Percentiles rank a stretch among this genome's conserved stretches.
Conservation (phyloP, 1,140 invertebrate species). For the Babylonia areolata region DNA sequence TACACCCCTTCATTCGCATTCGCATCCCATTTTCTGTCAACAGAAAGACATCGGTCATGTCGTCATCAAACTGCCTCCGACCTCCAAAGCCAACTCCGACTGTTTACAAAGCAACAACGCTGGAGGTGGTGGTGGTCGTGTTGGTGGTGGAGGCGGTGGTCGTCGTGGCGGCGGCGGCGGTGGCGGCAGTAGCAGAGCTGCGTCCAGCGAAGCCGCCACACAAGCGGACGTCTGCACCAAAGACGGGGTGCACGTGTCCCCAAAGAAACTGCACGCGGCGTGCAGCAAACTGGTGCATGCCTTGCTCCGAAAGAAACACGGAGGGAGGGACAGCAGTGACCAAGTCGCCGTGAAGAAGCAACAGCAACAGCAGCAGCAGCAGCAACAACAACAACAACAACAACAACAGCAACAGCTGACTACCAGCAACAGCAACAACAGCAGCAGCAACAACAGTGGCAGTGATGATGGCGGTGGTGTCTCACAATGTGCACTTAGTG, state of each 20-base stretch:
- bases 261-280: slow-evolving; percentile 48
- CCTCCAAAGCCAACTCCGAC: background rate
- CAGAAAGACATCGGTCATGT: background rate
- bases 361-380: no score
- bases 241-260: slow-evolving; percentile 47
- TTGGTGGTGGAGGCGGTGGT: background rate
- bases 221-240: slow-evolving; percentile 42
- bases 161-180: background rate
- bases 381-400: no score
- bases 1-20: no score
- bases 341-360: no score
- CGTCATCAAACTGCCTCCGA: background rate
- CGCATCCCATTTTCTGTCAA: background rate
- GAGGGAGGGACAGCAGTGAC: no score
- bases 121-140: no score
- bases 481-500: no score
- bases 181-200: background rate
- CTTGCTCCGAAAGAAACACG: slow-evolving; percentile 37
- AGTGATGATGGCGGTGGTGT: no score
- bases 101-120: background rate
- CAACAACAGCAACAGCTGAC: no score
- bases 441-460: no score
- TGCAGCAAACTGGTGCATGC: slow-evolving; percentile 42
- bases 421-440: no score
- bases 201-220: background rate